A percentile compares a stretch with the other conserved stretches of the same genome.
phyloP scores from a whole-genome alignment of 1,140 invertebrate species.

The Paralvinella palmiformis region DNA sequence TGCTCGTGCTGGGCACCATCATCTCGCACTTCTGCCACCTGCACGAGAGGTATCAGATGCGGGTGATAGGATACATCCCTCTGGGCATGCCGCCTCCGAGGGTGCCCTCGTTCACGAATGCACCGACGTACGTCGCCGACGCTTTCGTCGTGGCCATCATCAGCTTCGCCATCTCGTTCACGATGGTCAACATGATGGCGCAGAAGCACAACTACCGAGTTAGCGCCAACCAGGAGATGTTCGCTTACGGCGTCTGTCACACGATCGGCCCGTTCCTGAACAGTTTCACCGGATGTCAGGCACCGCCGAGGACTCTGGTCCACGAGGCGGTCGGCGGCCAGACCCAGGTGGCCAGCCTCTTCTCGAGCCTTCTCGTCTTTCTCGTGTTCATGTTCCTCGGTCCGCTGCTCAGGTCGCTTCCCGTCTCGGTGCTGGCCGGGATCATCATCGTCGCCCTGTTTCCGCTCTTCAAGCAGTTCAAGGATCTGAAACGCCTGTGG shows the following conservation, averaged over 20 bases:
- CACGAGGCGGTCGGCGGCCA: constrained; percentile 31
- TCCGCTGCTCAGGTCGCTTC: constrained; percentile 43
- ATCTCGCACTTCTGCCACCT: constrained; percentile 31
- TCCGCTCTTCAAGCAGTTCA: constrained; percentile 38
- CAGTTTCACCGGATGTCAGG: constrained; percentile 27
- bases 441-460: constrained; percentile 45
- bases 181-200: constrained; percentile 75
- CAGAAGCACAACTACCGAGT: constrained; percentile 26
- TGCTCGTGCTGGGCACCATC: constrained; percentile 29
- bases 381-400: constrained; percentile 52
- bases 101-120: constrained; percentile 7
- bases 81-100: constrained; percentile 38
- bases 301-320: constrained; percentile 30
- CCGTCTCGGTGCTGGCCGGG: constrained; percentile 45
- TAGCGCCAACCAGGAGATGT: constrained; percentile 33
- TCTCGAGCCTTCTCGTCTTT: constrained; percentile 50
- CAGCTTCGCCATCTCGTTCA: constrained; percentile 79
- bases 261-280: constrained; percentile 30
- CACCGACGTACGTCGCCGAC: constrained; percentile 51
- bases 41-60: constrained; percentile 25
- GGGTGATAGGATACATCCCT: constrained; percentile 36
- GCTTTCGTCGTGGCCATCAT: constrained; percentile 76
- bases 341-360: constrained; percentile 27
- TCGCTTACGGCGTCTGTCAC: constrained; percentile 33
- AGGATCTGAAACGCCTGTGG: constrained; percentile 38